These are phyloP conservation scores for Falco columbarius DNA, from an alignment of 2,797 vertebrate genomes.

Conservation along the genomic window DNA sequence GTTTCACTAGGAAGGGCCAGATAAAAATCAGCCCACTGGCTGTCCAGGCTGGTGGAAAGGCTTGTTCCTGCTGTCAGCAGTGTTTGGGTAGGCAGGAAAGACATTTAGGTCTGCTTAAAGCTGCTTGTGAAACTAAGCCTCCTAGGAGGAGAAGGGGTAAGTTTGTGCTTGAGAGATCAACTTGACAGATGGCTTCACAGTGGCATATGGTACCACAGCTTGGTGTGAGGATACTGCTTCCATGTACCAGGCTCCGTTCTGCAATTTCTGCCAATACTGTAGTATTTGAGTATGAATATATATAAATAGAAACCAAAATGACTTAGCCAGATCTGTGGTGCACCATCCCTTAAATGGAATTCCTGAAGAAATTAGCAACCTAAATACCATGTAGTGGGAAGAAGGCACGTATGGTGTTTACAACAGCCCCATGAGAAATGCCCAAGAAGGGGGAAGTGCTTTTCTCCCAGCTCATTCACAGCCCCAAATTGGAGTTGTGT, in stretches of 20 bases:
- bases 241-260: neutral
- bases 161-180: neutral
- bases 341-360: slow-evolving; percentile 3
- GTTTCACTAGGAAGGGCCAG: neutral
- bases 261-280: neutral
- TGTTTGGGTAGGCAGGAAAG: neutral
- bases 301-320: neutral
- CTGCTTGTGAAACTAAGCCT: neutral
- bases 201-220: slow-evolving; percentile 18
- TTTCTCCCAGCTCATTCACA: neutral
- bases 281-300: neutral
- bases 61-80: neutral
- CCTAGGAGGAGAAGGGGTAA: neutral
- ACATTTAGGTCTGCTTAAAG: neutral
- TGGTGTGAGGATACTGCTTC: neutral
- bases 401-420: neutral
- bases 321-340: neutral
- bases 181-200: neutral
- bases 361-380: neutral
- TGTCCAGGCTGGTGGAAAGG: neutral
- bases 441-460: neutral
- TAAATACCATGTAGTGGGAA: neutral
- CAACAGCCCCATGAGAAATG: neutral
- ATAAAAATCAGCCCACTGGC: neutral
- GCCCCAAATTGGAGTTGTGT: neutral